These are phyloP conservation scores for Pseudanteris insignis DNA, from an alignment of 2,888 invertebrate species.

Conservation along the genomic window DNA sequence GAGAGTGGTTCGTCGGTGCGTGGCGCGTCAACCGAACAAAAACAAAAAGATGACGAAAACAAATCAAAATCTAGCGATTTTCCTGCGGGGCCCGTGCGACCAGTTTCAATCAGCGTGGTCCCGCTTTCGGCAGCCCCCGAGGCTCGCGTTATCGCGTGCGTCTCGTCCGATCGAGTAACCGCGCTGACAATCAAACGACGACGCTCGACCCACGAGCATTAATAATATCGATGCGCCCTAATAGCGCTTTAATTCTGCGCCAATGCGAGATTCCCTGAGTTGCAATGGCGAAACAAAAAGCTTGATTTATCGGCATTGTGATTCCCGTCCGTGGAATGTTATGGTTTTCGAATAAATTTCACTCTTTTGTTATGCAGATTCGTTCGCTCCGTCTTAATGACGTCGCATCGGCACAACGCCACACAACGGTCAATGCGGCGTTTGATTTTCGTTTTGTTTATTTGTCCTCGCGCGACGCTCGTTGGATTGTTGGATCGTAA, in stretches of 20 bases:
- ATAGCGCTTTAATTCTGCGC: background rate
- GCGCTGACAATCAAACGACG: constrained; percentile 10
- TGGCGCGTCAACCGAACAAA: constrained; percentile 26
- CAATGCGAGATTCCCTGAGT: background rate
- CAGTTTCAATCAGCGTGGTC: constrained; percentile 24
- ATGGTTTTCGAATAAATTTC: too few species aligned
- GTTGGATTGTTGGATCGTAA: too few species aligned
- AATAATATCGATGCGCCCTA: background rate
- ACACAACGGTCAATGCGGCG: too few species aligned
- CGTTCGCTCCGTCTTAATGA: too few species aligned
- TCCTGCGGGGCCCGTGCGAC: constrained; percentile 13
- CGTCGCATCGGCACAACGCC: too few species aligned
- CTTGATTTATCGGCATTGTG: too few species aligned
- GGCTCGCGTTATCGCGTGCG: constrained; percentile 16
- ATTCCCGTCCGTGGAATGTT: too few species aligned
- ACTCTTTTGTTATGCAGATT: too few species aligned
- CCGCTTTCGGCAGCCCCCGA: constrained; percentile 11
- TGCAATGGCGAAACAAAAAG: too few species aligned
- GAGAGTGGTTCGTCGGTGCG: constrained; percentile 19
- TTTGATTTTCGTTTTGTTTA: too few species aligned
- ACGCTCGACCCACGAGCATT: background rate
- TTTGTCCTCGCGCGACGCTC: too few species aligned
- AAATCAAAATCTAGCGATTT: constrained; percentile 11
- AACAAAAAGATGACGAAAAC: constrained; percentile 6
- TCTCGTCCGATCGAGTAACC: constrained; percentile 7